Evolutionary conservation across 2,113 vertebrate species (phyloP), one percentile per base, ranked within the genome.

Genomic region (Arothron firmamentum): DNA sequence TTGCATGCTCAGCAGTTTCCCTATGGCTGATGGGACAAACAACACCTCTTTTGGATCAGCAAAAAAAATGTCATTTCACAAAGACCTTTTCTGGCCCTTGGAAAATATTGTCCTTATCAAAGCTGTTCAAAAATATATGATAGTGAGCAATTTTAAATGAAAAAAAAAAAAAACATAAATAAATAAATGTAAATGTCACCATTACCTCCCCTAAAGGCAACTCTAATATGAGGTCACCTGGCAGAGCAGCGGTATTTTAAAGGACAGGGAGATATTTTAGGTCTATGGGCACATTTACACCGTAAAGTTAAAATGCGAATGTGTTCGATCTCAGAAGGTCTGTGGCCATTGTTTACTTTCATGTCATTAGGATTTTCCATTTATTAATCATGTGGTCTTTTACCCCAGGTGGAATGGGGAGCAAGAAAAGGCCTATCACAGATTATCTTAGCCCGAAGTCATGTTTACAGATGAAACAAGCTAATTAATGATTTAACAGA

Each of bases 121-220:
- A 66, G 56, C 62, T 49, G 47, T 19, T 75, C 52, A 42, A 67
- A 74, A 70, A 70, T 74, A 81, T 72, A 76, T 72, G 66, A 76
- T 72, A 69, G 61, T 16, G 64, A 74, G 60, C 60, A 62, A 72
- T 74, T 70, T 74, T 71, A 59, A 47, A 58, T 21, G 52, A 3
- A 47, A 58, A n/a, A n/a, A 58, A 54, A n/a, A n/a, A n/a, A n/a
- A n/a, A n/a, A n/a, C n/a, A 75, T 72, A 18, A 13, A 25, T 23
- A 58, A 54, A 77, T 43, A 28, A 11, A 51, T 46, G 49, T 65
- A 86, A 86, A 88, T 85, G 86, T 86, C 82, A 86, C 46, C 5
- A 54, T 79, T 79, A 65, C 72, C 64, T 74, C 70, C 62, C 68
- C 62, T 31, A 55, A 52, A 75, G 75, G 67, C 57, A 45, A 48